phyloP scores from a whole-genome alignment of 2,888 invertebrate genomes.

The Acheta domesticus region DNA sequence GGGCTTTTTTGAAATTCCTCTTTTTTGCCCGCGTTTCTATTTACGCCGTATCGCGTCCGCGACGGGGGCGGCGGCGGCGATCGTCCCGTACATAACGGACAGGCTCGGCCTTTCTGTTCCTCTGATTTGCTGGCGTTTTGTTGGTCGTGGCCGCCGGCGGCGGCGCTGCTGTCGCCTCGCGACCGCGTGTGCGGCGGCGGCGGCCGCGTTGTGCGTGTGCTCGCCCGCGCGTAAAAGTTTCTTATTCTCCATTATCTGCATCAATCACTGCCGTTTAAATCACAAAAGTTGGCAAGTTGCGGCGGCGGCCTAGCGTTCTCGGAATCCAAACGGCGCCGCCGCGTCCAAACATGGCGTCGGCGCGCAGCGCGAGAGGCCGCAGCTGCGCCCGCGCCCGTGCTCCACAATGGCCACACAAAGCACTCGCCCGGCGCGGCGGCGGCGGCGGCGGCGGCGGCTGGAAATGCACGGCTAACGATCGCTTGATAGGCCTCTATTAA shows the following conservation, averaged over 20 bases:
- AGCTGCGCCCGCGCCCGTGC: background rate
- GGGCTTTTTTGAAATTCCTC: no score
- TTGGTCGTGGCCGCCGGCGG: background rate
- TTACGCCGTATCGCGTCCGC: no score
- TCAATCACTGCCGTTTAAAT: constrained; percentile 23
- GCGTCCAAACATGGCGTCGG: constrained; percentile 3
- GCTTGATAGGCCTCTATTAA: background rate
- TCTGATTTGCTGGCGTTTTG: background rate
- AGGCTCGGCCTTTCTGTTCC: background rate
- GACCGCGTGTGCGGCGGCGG: background rate
- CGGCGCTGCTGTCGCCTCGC: background rate
- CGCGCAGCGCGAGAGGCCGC: background rate
- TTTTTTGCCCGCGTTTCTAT: no score
- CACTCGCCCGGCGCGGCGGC: background rate
- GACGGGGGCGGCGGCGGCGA: no score
- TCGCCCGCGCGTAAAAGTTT: background rate
- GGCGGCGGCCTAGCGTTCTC: background rate
- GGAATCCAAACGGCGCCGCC: constrained; percentile 12
- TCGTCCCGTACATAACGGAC: no score
- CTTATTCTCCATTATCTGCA: constrained; percentile 18
- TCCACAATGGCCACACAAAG: background rate
- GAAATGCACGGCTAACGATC: background rate
- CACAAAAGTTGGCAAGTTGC: constrained; percentile 23
- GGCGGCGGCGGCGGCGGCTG: background rate
- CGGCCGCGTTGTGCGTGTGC: background rate